Base-by-base conservation (phyloP, 2,888 invertebrate genomes). In the Matsumyia berberina region DNA sequence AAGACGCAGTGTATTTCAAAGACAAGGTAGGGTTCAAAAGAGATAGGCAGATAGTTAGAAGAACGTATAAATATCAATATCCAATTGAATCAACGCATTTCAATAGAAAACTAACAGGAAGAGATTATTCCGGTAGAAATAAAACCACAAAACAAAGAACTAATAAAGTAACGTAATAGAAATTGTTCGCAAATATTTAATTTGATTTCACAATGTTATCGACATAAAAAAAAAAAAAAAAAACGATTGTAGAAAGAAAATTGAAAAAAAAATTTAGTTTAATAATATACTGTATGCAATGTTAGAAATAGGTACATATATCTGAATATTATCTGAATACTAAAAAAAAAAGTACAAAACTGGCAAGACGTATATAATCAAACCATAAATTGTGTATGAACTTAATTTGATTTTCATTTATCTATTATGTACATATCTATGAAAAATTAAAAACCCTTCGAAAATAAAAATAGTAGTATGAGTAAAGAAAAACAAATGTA, bases 341-440 rank as follows among this genome's bases (percentile, higher is more conserved):
- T 39, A n/a, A 39, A n/a, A n/a, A 39, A 5, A 39, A 5, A 39
- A 12, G n/a, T 39, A 39, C 39, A 39, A 39, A n/a, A 39, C 39
- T 39, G 1, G 24, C 24, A 24, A 24, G 24, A 24, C 24, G 24
- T 24, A 37, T 37, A 37, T 37, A 37, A 37, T 7, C 37, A 37
- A 37, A 37, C 37, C 37, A 35, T 35, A 35, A 35, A 39, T 39
- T 39, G 39, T 39, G 39, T 39, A 39, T 39, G 11, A 39, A 39
- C 39, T 39, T 39, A 39, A 39, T 39, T 39, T 39, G 39, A 42
- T 42, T 42, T 42, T 12, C n/a, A 42, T 42, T 42, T 42, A 42
- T 42, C 12, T 42, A 42, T n/a, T 42, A 42, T 42, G 42, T 42
- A 42, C 42, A 42, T 42, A 42, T 42, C 42, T 42, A 42, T 42